Evolutionary conservation across 2,113 vertebrate genomes (phyloP), one percentile per base, ranked within the genome.

Genomic region (Amia ocellicauda): DNA sequence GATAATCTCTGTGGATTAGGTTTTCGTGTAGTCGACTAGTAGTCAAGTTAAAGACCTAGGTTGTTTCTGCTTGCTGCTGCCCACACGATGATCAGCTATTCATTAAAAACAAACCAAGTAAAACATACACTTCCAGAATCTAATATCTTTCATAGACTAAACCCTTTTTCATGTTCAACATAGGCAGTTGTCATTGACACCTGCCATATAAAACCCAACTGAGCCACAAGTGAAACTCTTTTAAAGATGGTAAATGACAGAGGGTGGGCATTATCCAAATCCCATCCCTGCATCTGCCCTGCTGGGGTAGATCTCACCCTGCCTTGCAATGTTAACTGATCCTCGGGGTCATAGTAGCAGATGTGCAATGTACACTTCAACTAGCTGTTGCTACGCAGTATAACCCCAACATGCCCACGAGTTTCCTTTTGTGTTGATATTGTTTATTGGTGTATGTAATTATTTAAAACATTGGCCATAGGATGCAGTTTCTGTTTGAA

Each of bases 1-100:
- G 66, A 60, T 64, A 64, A 60, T 76, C 69, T 10, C 42, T 13
- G n/a, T 29, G 58, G 63, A 72, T 74, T 68, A 66, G 55, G 17
- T 58, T 62, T 64, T 69, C 50, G 49, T 61, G 65, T 50, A 67
- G 49, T 31, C 60, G 62, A 60, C 63, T 47, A 31, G 41, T 31
- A 22, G 27, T 26, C 60, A 5, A 7, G 31, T 36, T 2, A 36
- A 11, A 36, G 31, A 7, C 31, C 31, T 7, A 36, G 31, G n/a
- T n/a, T n/a, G n/a, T n/a, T n/a, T n/a, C n/a, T n/a, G n/a, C n/a
- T n/a, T n/a, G n/a, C n/a, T n/a, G n/a, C n/a, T n/a, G n/a, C n/a
- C n/a, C n/a, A n/a, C n/a, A n/a, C n/a, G n/a, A n/a, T n/a, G n/a
- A n/a, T n/a, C n/a, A n/a, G n/a, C n/a, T n/a, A n/a, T n/a, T n/a